Evolutionary conservation across 2,888 invertebrate genomes (phyloP).

Genomic region (Teleiodes luculella): DNA sequence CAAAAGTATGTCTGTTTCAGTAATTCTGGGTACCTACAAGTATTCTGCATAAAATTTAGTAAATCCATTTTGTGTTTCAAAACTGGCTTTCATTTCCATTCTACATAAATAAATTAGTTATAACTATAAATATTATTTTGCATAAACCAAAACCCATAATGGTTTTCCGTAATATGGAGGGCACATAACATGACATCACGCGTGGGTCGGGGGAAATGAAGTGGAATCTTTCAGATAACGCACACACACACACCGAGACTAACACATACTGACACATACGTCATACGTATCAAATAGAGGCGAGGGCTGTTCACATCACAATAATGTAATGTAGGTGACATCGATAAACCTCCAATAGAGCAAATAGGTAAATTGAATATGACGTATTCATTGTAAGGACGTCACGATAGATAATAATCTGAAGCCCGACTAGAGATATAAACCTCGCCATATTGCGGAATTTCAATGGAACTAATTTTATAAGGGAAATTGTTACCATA

Average conservation of each 20-base stretch:
- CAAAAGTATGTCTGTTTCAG: no score
- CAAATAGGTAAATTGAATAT: constrained; percentile 67
- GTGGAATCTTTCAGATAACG: constrained; percentile 77
- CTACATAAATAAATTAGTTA: no score
- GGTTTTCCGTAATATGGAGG: constrained; percentile 6
- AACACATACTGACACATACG: constrained; percentile 8
- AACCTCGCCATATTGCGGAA: no score
- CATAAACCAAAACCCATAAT: constrained; percentile 2
- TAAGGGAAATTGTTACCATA: no score
- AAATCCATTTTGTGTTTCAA: no score
- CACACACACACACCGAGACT: constrained; percentile 59
- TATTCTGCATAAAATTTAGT: no score
- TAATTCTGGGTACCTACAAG: no score
- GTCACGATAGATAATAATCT: no score
- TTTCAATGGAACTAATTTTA: no score
- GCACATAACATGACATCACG: constrained; percentile 53
- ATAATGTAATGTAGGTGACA: constrained; percentile 70
- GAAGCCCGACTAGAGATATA: no score
- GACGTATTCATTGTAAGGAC: constrained; percentile 45
- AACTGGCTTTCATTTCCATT: no score
- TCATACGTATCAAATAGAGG: constrained; percentile 24
- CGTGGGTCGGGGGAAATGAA: constrained; percentile 75
- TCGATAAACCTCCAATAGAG: constrained; percentile 71
- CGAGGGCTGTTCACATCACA: constrained; percentile 51
- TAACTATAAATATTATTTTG: neutral